Conservation (phyloP, 1,140 invertebrate species). For the Drosophila sulfurigaster region DNA sequence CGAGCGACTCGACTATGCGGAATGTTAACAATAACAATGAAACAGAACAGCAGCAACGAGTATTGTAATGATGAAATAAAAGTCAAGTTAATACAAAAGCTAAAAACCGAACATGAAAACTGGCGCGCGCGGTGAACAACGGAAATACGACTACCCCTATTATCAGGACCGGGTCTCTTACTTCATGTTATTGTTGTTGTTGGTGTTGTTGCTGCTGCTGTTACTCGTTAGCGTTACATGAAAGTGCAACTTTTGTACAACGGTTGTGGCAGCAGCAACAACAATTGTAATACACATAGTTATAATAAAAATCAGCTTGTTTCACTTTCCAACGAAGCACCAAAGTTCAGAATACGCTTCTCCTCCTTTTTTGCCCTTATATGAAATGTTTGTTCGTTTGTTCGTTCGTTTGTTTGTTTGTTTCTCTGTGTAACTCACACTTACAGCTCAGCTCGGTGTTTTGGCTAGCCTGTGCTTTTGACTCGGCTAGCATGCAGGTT, state of each 20-base stretch:
- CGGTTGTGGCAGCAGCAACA: conserved; percentile 42
- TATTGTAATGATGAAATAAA: conserved; percentile 77
- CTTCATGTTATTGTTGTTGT: conserved; percentile 28
- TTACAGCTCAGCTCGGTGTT: conserved; percentile 30
- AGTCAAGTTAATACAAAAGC: conserved; percentile 77
- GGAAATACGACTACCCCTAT: conserved; percentile 74
- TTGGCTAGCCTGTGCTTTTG: conserved; percentile 21
- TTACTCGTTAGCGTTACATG: conserved; percentile 69
- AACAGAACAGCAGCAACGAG: conserved; percentile 37
- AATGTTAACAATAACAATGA: conserved; percentile 78
- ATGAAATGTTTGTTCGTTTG: conserved; percentile 42
- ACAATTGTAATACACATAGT: conserved; percentile 68
- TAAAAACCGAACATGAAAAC: conserved; percentile 63
- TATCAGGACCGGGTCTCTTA: conserved; percentile 54
- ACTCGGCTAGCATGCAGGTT: conserved; percentile 65
- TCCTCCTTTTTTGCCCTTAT: conserved; percentile 6
- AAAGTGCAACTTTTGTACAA: conserved; percentile 76
- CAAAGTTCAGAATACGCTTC: conserved; percentile 23
- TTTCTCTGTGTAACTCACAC: conserved; percentile 57
- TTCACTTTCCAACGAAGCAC: conserved; percentile 50
- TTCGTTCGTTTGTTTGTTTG: conserved; percentile 40
- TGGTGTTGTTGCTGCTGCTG: conserved; percentile 38
- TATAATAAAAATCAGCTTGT: conserved; percentile 74
- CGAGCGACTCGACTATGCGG: conserved; percentile 41
- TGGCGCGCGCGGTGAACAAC: conserved; percentile 51